Evolutionary conservation across 1,140 invertebrate species (phyloP).

Genomic region (Stegodyphus dumicola): DNA sequence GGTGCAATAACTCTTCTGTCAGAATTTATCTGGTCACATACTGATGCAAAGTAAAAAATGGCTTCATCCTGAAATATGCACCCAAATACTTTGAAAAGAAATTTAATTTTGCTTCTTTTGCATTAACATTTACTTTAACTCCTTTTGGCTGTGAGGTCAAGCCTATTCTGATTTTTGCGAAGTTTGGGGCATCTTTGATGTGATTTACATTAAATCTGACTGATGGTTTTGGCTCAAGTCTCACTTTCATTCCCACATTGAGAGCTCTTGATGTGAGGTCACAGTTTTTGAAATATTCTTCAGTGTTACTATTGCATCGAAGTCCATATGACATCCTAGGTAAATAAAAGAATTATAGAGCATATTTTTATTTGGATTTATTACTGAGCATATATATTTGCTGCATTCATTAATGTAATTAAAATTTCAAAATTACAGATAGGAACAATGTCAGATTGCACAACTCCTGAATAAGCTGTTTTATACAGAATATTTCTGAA

Average conservation of each 20-base stretch:
- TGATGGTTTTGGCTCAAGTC: slow-evolving; percentile 11
- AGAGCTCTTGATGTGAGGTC: slow-evolving; percentile 55
- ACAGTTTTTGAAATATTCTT: slow-evolving; percentile 57
- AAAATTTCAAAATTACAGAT: neutral
- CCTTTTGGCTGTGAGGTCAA: slow-evolving; percentile 44
- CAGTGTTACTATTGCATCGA: slow-evolving; percentile 43
- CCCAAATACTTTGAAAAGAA: slow-evolving; percentile 33
- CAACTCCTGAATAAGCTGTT: neutral
- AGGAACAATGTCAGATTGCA: neutral
- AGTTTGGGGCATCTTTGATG: slow-evolving; percentile 22
- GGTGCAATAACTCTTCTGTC: neutral
- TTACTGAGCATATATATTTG: neutral
- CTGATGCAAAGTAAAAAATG: slow-evolving; percentile 52
- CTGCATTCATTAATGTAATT: neutral
- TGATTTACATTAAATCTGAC: slow-evolving; percentile 39
- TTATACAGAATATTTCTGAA: too few species aligned
- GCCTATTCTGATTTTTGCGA: slow-evolving; percentile 39
- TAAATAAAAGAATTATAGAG: neutral
- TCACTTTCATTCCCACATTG: slow-evolving; percentile 40
- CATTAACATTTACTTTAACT: slow-evolving; percentile 36
- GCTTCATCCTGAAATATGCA: slow-evolving; percentile 42
- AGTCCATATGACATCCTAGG: slow-evolving; percentile 58
- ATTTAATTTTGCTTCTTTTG: slow-evolving; percentile 36
- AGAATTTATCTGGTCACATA: slow-evolving; percentile 30
- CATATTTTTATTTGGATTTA: neutral